Base-by-base conservation (phyloP, 2,888 invertebrate species). In the Hirtodrosophila confusa region DNA sequence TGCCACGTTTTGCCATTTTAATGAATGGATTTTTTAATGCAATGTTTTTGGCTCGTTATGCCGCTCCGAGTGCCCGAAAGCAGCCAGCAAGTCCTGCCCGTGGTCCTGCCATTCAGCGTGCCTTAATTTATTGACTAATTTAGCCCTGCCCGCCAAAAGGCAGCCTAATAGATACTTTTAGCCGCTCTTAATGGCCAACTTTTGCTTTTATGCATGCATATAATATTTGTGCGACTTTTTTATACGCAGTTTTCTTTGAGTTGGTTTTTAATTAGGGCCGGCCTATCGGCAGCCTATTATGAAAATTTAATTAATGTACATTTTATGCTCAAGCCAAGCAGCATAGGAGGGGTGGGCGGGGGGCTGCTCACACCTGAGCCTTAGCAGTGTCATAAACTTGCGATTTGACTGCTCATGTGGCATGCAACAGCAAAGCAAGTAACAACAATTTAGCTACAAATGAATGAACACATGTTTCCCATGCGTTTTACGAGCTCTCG, bases 1-100 rank as follows among this genome's bases (percentile, higher is more conserved):
- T 69, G 86, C 87, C 86, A 80, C 87, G 85, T 80, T 87, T 88
- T 77, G 83, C 88, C 86, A 88, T 72, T 86, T 87, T 88, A 86
- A 86, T 88, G 86, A 86, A 86, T 86, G 86, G 88, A 87, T 75
- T 88, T 88, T 79, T 84, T 88, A 84, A 88, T 86, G 86, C 76
- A 88, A 88, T 86, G 87, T 80, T 88, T 75, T 69, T 55, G 74
- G 69, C 84, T 83, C 86, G 73, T 88, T 84, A 69, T 65, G 72
- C 7, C 41, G 49, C 53, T 27, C 41, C 56, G 31, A 43, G 17
- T 7, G 7, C 17, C 17, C 17, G 17, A 17, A 17, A 17, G 17
- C 17, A 17, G 17, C 17, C 17, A 50, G 35, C 39, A 58, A 62
- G 49, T 41, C n/a, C 11, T 31, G 49, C 37, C n/a, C 11, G 24